Evolutionary conservation across 1,140 invertebrate species (phyloP).

Genomic region (Drosophila pachea): DNA sequence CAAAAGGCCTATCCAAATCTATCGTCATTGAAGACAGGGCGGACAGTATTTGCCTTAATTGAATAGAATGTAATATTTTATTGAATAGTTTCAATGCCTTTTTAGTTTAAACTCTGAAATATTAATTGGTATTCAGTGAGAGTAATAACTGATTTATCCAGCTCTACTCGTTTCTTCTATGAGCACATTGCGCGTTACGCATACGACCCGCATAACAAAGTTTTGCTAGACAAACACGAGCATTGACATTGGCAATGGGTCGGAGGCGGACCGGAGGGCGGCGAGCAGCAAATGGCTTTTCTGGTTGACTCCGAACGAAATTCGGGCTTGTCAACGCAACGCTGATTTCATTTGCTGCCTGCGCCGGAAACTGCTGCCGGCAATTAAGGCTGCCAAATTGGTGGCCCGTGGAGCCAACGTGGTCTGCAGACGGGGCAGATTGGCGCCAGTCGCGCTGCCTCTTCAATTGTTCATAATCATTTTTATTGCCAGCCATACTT

Average conservation of each 20-base stretch:
- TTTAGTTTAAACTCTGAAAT: not conserved
- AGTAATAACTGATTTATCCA: too few relatives aligned
- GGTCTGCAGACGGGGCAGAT: slow-evolving; percentile 22
- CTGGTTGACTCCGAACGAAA: slow-evolving; percentile 1
- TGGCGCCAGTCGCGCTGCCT: slow-evolving; percentile 70
- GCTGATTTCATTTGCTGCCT: slow-evolving; percentile 67
- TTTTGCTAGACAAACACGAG: slow-evolving; percentile 36
- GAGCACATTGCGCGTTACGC: slow-evolving; percentile 39
- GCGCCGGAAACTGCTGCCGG: slow-evolving; percentile 71
- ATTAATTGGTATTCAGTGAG: not conserved
- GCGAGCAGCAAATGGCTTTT: not conserved
- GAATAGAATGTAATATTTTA: not conserved
- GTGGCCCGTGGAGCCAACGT: slow-evolving; percentile 23
- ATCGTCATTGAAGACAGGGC: too few relatives aligned
- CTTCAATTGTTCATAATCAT: slow-evolving; percentile 78
- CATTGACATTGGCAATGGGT: slow-evolving; percentile 17
- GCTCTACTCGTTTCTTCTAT: too few relatives aligned
- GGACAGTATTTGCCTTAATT: too few relatives aligned
- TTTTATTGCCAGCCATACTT: slow-evolving; percentile 74
- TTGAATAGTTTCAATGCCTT: not conserved
- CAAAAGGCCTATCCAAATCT: too few relatives aligned
- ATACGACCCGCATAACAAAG: slow-evolving; percentile 46
- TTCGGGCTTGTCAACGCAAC: slow-evolving; percentile 51
- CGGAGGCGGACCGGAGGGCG: not conserved
- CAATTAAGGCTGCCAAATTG: slow-evolving; percentile 67